Evolutionary conservation across 2,888 invertebrate species (phyloP).

Genomic region (Drosophila anceps): DNA sequence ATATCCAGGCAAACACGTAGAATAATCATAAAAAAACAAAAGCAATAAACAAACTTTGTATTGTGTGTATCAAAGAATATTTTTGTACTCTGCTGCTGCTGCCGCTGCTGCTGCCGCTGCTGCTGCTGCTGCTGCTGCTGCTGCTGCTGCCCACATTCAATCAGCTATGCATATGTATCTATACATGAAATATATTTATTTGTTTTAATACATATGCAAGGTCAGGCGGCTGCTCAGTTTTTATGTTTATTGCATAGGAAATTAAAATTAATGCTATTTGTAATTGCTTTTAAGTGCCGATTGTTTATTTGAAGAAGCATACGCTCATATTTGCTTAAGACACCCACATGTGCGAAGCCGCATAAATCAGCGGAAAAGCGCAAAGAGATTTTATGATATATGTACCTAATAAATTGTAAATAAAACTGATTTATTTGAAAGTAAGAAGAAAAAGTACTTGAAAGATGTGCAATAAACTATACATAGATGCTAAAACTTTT

Average conservation of each 20-base stretch:
- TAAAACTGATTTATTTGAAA: slow-evolving; percentile 45
- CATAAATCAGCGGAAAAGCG: slow-evolving; percentile 31
- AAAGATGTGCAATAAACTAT: slow-evolving; percentile 51
- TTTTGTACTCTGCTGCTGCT: not conserved
- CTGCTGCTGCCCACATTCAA: not conserved
- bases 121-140: too few species aligned
- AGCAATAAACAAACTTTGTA: slow-evolving; percentile 11
- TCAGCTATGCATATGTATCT: not conserved
- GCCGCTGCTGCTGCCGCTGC: too few species aligned
- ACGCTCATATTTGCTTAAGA: slow-evolving; percentile 25
- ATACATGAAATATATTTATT: not conserved
- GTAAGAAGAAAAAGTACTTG: slow-evolving; percentile 14
- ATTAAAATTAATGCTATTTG: slow-evolving; percentile 34
- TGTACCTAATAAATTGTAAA: slow-evolving; percentile 52
- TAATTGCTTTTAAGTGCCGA: slow-evolving; percentile 44
- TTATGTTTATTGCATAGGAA: slow-evolving; percentile 21
- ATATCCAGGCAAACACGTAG: not conserved
- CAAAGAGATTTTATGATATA: slow-evolving; percentile 38
- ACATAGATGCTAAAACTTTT: slow-evolving; percentile 45
- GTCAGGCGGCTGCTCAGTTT: slow-evolving; percentile 7
- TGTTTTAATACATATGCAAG: slow-evolving; percentile 13
- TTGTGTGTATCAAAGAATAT: not conserved
- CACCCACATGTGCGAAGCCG: not conserved
- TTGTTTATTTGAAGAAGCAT: slow-evolving; percentile 27
- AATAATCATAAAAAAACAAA: not conserved